Evolutionary conservation across 2,888 invertebrate species (phyloP), one percentile per base, ranked within the genome.

Genomic region (Liposcelis brunnea): DNA sequence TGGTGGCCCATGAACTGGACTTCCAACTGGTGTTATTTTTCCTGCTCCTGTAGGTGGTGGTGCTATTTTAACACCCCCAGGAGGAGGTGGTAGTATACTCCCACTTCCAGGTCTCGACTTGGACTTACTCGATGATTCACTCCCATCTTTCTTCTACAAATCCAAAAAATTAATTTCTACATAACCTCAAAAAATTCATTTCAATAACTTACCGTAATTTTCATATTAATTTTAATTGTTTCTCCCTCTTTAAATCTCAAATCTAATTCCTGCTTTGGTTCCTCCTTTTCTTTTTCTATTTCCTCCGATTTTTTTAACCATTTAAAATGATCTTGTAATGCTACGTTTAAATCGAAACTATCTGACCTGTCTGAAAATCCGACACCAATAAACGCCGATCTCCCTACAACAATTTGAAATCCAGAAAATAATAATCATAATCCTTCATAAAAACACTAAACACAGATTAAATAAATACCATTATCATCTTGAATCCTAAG

Each of bases 191-290:
- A 45, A 42, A 10, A 21, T 18, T 31, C 31, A 34, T 6, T 21
- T 19, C 12, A 31, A 44, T 26, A n/a, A 57, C 68, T 63, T 69
- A 89, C 89, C 51, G 89, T 86, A 52, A 91, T 90, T 67, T 90
- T 87, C 84, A 98, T 90, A 61, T 95, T 98, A 49, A 98, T 94
- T 69, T 93, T 97, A 53, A 99, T 98, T 1, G 97, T 99, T 70
- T 99, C 93, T 15, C 98, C 98, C 59, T 97, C 97, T 61, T 99
- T 99, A 62, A 99, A 97, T 42, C 94, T 85, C 45, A 98, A 72
- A 70, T 98, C 95, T 35, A 98, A 68, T 55, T 89, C 81, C 54
- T 75, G 79, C 49, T 75, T 76, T 8, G 82, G 79, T 47, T 74
- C 77, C 56, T 75, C 74, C 56, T 80, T 79, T 32, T 62, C 55